Conservation (phyloP, 2,797 vertebrate species). For the Glossophaga mutica region DNA sequence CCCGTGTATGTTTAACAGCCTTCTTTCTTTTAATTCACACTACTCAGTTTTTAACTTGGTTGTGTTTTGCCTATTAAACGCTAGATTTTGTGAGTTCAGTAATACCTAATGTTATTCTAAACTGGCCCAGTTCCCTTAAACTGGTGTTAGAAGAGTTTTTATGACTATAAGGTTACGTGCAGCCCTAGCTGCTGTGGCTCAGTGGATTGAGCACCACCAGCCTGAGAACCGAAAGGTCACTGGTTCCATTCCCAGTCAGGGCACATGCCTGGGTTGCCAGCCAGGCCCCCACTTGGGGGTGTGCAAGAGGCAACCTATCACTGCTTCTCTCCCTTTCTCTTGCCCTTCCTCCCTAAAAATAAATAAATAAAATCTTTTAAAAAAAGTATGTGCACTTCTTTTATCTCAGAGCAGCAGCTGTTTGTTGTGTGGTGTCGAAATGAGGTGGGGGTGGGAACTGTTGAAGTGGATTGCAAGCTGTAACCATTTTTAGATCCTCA, state of each 20-base stretch:
- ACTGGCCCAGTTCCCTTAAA: neutral
- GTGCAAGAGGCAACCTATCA: no score
- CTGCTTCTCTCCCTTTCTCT: no score
- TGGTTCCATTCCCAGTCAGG: no score
- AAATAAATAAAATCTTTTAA: no score
- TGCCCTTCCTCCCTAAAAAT: no score
- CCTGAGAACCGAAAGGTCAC: no score
- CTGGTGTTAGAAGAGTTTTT: neutral
- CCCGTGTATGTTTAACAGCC: neutral
- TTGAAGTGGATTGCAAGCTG: neutral
- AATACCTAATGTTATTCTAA: neutral
- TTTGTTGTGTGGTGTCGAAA: neutral
- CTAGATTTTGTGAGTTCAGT: no score
- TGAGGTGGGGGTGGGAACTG: neutral
- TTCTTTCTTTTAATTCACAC: neutral
- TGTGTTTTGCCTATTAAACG: neutral
- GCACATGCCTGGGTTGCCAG: no score
- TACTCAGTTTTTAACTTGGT: neutral
- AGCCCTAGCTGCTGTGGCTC: neutral
- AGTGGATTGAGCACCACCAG: no score
- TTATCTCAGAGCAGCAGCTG: slow-evolving; percentile 64
- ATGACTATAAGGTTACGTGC: neutral
- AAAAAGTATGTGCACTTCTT: neutral
- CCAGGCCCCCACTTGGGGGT: no score
- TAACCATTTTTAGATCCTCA: neutral